These are phyloP conservation scores for Micrastur ruficollis DNA, from an alignment of 2,797 vertebrate species.

Conservation along the genomic window DNA sequence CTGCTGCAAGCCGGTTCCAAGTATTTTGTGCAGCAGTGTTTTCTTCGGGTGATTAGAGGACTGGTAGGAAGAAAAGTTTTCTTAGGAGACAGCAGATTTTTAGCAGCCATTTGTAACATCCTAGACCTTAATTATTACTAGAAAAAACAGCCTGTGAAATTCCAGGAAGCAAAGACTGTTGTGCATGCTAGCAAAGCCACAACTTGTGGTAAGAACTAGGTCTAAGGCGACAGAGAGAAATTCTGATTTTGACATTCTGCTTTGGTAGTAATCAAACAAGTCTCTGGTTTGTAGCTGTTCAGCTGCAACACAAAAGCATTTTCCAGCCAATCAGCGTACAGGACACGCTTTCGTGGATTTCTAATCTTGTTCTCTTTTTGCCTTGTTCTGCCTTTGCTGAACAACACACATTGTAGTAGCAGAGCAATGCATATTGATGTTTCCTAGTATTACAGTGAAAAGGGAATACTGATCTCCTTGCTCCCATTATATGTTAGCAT, in stretches of 20 bases:
- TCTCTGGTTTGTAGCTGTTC: not conserved
- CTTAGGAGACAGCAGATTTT: not conserved
- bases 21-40: not conserved
- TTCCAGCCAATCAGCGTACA: constrained; percentile 9
- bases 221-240: not conserved
- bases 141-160: not conserved
- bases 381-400: constrained; percentile 53
- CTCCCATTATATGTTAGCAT: constrained; percentile 20
- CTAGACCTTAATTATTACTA: not conserved
- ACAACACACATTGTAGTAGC: constrained; percentile 16
- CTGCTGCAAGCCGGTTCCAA: not conserved
- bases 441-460: constrained; percentile 32
- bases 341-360: constrained; percentile 39
- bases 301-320: not conserved
- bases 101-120: not conserved
- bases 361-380: constrained; percentile 48
- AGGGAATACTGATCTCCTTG: constrained; percentile 25
- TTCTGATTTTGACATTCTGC: not conserved
- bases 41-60: not conserved
- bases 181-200: not conserved
- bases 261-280: not conserved
- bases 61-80: not conserved
- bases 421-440: constrained; percentile 51
- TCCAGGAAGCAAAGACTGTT: not conserved
- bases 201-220: not conserved